phyloP scores from a whole-genome alignment of 2,888 invertebrate species.

The Hyppa rectilinea region DNA sequence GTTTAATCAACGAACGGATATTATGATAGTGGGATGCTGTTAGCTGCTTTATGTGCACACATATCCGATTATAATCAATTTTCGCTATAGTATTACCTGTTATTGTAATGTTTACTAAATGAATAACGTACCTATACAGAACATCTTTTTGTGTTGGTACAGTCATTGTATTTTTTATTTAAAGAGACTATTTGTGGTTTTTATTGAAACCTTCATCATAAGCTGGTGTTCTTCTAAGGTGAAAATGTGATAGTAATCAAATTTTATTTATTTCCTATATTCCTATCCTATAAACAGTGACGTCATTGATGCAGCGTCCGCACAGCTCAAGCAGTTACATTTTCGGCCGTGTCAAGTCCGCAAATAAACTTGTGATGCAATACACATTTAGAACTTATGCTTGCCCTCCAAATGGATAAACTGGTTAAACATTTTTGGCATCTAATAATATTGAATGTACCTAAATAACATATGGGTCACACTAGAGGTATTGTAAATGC shows the following conservation, averaged over 20 bases:
- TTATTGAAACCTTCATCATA: background rate
- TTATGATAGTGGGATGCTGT: slow-evolving; percentile 59
- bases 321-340: slow-evolving; percentile 69
- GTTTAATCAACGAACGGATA: slow-evolving; percentile 71
- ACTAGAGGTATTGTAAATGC: slow-evolving; percentile 28
- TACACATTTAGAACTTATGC: slow-evolving; percentile 69
- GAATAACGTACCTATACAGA: background rate
- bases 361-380: slow-evolving; percentile 85
- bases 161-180: background rate
- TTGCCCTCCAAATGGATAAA: slow-evolving; percentile 56
- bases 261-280: slow-evolving; percentile 26
- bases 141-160: background rate
- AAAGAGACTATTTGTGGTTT: background rate
- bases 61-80: slow-evolving; percentile 19
- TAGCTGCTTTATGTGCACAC: slow-evolving; percentile 18
- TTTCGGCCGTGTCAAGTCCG: slow-evolving; percentile 79
- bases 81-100: background rate
- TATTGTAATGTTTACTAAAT: background rate
- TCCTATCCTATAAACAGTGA: slow-evolving; percentile 44
- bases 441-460: slow-evolving; percentile 65
- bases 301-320: slow-evolving; percentile 63
- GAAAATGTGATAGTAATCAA: slow-evolving; percentile 13
- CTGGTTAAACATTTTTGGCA: slow-evolving; percentile 69
- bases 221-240: slow-evolving; percentile 1
- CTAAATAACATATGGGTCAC: slow-evolving; percentile 44